These are phyloP conservation scores for Acrocyrtus sp. DNA, from an alignment of 2,888 invertebrate species.

Conservation along the genomic window DNA sequence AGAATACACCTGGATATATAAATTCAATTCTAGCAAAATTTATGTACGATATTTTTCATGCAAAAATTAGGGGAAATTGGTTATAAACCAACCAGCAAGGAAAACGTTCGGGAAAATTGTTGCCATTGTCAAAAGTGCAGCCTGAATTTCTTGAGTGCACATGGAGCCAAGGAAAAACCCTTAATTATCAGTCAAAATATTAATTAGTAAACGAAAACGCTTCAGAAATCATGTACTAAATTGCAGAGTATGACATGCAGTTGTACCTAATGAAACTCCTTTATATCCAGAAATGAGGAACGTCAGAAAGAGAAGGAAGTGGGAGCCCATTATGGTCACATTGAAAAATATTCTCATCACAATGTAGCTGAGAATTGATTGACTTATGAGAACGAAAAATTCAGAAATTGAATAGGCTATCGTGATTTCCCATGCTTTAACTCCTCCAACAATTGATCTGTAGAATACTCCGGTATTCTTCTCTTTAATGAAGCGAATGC, in stretches of 20 bases:
- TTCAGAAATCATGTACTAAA: too few species aligned
- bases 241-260: too few species aligned
- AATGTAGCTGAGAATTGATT: conserved; percentile 86
- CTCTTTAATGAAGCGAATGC: conserved; percentile 46
- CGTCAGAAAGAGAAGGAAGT: conserved; percentile 82
- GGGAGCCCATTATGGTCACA: conserved; percentile 88
- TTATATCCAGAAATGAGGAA: conserved; percentile 90
- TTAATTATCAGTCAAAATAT: conserved; percentile 64
- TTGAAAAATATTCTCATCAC: conserved; percentile 91
- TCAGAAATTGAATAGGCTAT: conserved; percentile 93
- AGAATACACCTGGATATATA: conserved; percentile 81
- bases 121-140: conserved; percentile 90
- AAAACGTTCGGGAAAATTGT: conserved; percentile 93
- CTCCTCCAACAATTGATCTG: conserved; percentile 71
- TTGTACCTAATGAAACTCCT: conserved; percentile 77
- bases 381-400: conserved; percentile 93
- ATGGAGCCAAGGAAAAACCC: conserved; percentile 92
- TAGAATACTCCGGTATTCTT: conserved; percentile 43
- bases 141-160: conserved; percentile 90
- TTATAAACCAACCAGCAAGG: conserved; percentile 77
- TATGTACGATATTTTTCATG: background rate
- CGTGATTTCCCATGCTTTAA: conserved; percentile 88
- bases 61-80: background rate
- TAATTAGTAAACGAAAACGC: too few species aligned
- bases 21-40: conserved; percentile 19